Evolutionary conservation across 2,888 invertebrate genomes (phyloP).

Genomic region (Imbricaverruca yamaguchii): DNA sequence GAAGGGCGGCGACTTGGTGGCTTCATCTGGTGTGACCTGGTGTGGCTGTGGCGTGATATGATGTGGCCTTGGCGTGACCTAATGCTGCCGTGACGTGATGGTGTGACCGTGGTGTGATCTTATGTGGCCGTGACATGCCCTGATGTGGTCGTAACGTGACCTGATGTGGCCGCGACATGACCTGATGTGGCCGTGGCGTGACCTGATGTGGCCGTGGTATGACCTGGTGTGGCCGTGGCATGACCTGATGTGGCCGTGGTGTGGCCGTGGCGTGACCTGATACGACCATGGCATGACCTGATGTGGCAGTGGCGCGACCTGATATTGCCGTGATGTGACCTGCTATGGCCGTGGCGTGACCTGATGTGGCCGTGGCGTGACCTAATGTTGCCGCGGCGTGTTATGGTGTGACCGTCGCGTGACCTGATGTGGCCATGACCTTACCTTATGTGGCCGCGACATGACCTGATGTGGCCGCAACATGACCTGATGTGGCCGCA

Average conservation of each 20-base stretch:
- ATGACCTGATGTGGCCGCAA: background rate
- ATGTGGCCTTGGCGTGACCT: background rate
- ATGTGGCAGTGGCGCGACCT: background rate
- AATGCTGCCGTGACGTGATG: no score
- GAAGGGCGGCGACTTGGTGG: no score
- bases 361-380: background rate
- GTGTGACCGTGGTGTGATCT: background rate
- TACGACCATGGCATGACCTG: no score
- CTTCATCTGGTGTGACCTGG: no score
- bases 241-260: background rate
- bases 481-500: background rate
- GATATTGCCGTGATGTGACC: background rate
- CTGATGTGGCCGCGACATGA: background rate
- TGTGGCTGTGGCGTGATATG: background rate
- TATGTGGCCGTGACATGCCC: no score
- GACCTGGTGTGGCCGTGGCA: background rate
- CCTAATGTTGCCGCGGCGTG: no score
- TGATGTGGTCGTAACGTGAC: no score
- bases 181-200: background rate
- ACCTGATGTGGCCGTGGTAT: background rate
- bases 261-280: no score
- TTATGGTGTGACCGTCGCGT: background rate
- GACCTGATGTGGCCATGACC: background rate
- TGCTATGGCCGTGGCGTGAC: background rate
- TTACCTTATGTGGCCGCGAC: no score